A percentile compares a stretch with the other conserved stretches of the same genome.
phyloP scores from a whole-genome alignment of 2,113 vertebrate genomes.

The Odontesthes bonariensis region DNA sequence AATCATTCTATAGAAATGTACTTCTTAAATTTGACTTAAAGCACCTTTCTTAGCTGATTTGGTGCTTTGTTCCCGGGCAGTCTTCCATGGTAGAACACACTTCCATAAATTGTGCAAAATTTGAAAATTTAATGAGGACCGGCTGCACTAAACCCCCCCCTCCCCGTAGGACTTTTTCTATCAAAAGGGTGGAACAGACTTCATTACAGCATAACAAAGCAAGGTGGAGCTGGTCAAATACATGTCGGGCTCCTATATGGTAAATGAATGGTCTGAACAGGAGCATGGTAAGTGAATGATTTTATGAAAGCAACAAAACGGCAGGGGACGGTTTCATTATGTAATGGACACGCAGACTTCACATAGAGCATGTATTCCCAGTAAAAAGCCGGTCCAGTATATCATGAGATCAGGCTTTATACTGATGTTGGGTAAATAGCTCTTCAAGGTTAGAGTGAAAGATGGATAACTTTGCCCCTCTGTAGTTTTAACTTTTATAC shows the following conservation, averaged over 20 bases:
- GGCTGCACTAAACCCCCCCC: constrained; percentile 4
- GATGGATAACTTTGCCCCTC: neutral
- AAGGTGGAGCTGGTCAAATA: constrained; percentile 37
- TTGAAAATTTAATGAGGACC: constrained; percentile 25
- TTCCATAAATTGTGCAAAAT: constrained; percentile 11
- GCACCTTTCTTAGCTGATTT: constrained; percentile 29
- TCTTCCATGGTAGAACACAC: constrained; percentile 16
- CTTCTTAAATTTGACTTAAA: constrained; percentile 14
- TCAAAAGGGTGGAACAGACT: neutral
- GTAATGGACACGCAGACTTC: neutral
- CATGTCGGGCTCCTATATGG: neutral
- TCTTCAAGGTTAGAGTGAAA: neutral
- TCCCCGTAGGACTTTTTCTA: constrained; percentile 5
- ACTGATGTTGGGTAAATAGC: neutral
- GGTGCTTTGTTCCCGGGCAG: constrained; percentile 17
- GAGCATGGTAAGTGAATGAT: constrained; percentile 6
- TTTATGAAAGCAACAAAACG: constrained; percentile 5
- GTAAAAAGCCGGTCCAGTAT: constrained; percentile 6
- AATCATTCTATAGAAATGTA: constrained; percentile 33
- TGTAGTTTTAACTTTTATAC: neutral
- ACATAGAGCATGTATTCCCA: neutral
- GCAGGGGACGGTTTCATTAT: neutral
- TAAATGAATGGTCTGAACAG: constrained; percentile 1
- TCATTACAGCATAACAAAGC: constrained; percentile 38
- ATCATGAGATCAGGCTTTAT: neutral